Conservation (phyloP, 1,140 invertebrate genomes). For the Brachionus koreanus region DNA sequence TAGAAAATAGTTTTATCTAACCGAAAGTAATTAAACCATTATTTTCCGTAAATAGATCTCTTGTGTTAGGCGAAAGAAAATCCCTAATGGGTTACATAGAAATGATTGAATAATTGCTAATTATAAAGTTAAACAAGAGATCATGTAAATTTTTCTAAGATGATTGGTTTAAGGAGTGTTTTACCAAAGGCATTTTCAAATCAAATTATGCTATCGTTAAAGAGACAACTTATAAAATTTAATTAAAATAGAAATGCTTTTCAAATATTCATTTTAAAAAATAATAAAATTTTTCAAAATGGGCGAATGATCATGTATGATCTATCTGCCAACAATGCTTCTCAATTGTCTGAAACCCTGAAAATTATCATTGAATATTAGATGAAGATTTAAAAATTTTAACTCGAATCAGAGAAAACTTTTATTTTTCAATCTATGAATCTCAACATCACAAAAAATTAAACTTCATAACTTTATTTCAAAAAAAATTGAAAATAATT, state of each 20-base stretch:
- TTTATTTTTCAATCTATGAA: background rate
- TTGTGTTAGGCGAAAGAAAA: background rate
- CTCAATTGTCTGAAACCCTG: background rate
- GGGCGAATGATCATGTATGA: background rate
- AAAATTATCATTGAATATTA: background rate
- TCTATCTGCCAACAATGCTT: background rate
- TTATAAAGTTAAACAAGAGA: background rate
- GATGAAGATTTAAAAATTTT: background rate
- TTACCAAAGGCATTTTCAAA: background rate
- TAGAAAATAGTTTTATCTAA: background rate
- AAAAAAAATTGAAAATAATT: background rate
- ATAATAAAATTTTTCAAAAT: background rate
- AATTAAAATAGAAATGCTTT: background rate
- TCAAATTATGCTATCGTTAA: background rate
- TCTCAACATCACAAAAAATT: background rate
- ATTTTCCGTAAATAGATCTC: conserved; percentile 7
- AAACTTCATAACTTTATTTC: background rate
- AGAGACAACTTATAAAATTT: background rate
- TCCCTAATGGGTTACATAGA: background rate
- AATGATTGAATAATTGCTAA: background rate
- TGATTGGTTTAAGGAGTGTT: background rate
- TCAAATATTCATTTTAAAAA: background rate
- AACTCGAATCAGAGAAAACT: background rate
- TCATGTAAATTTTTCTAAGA: background rate
- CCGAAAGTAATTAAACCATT: background rate